Percentiles rank a stretch among this genome's conserved stretches.
These are phyloP conservation scores for Chironomus striatipennis DNA, from an alignment of 1,140 invertebrate species.

Conservation along the genomic window DNA sequence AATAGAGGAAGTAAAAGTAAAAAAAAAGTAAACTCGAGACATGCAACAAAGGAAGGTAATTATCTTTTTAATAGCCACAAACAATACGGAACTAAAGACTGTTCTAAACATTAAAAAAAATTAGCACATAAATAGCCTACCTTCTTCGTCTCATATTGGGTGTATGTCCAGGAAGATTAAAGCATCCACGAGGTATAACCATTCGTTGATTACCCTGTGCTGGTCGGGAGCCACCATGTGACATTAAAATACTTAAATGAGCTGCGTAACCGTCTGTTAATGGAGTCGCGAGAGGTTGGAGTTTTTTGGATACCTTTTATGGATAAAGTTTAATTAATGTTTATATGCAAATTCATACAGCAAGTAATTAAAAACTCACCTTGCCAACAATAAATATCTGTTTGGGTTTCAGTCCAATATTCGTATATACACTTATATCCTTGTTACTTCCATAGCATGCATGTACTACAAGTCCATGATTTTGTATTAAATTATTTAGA, in stretches of 20 bases:
- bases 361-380: conserved; percentile 37
- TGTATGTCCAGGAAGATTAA: conserved; percentile 68
- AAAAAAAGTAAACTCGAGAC: conserved; percentile 10
- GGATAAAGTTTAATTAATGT: background rate
- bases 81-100: background rate
- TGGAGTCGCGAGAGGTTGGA: conserved; percentile 68
- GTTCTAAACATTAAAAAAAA: background rate
- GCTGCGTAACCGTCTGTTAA: conserved; percentile 79
- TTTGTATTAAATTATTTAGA: conserved; percentile 75
- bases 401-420: conserved; percentile 73
- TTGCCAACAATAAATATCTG: conserved; percentile 96
- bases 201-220: conserved; percentile 90
- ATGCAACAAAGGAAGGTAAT: background rate
- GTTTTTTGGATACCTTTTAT: conserved; percentile 65
- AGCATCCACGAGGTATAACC: conserved; percentile 82
- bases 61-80: background rate
- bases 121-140: background rate
- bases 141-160: conserved; percentile 47
- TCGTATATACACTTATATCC: conserved; percentile 89
- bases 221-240: conserved; percentile 75
- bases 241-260: conserved; percentile 72
- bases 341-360: background rate
- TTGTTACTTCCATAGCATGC: conserved; percentile 93
- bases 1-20: background rate
- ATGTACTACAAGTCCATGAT: conserved; percentile 77